Percentiles rank a stretch among this genome's conserved stretches.
Evolutionary conservation across 2,797 vertebrate genomes (phyloP).

Genomic region (Peromyscus nudipes): DNA sequence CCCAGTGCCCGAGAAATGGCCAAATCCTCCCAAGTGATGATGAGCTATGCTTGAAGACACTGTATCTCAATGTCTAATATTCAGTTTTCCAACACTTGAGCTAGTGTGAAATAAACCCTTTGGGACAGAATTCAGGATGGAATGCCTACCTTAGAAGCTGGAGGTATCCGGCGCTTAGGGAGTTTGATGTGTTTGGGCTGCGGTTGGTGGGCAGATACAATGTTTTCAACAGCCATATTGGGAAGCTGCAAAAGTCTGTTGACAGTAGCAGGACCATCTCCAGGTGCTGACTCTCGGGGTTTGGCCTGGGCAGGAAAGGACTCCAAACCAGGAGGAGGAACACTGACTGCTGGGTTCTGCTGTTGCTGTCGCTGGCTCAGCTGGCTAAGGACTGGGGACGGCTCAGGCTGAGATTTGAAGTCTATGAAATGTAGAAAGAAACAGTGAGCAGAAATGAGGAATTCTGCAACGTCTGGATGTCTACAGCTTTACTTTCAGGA

Average conservation of each 20-base stretch:
- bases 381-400: conserved; percentile 97
- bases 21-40: conserved; percentile 62
- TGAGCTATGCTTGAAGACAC: conserved; percentile 49
- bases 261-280: conserved; percentile 84
- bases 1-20: conserved; percentile 40
- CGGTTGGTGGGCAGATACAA: conserved; percentile 88
- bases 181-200: conserved; percentile 96
- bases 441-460: conserved; percentile 55
- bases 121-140: not conserved
- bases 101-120: not conserved
- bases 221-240: conserved; percentile 89
- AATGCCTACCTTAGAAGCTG: conserved; percentile 93
- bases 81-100: not conserved
- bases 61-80: conserved; percentile 42
- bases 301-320: conserved; percentile 89
- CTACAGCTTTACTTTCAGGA: not conserved
- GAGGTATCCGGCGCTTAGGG: conserved; percentile 95
- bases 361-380: conserved; percentile 93
- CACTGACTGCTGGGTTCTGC: conserved; percentile 83
- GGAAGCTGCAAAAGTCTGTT: conserved; percentile 92
- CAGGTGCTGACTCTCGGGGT: conserved; percentile 87
- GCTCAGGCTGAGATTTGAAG: conserved; percentile 97
- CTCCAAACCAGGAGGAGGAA: conserved; percentile 89
- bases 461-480: not conserved
- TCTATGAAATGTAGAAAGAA: conserved; percentile 85